Base-by-base conservation (phyloP, 2,797 vertebrate genomes). In the Coluber constrictor region DNA sequence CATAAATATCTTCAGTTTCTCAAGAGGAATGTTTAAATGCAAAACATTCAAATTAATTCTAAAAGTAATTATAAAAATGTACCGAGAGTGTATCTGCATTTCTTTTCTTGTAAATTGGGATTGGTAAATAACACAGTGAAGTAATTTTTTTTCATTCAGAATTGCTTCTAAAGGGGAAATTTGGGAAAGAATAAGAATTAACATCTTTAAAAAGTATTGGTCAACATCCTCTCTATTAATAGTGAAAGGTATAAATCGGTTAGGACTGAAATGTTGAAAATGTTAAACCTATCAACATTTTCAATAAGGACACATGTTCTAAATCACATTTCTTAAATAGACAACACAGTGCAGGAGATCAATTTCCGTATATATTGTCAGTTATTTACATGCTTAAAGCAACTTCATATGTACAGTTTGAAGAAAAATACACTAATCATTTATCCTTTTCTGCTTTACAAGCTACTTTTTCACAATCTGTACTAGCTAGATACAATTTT, bases 281-380 rank as follows among this genome's bases (percentile, higher is more conserved):
- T 10, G 74, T 32, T 79, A 43, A 88, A 43, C 15, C 4, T 89
- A 59, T 5, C 29, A 88, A 63, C 11, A 47, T 37, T 59, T 66
- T 27, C 9, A 90, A 6, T 79, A 87, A 86, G 12, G 56, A 18
- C 54, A n/a, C 9, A 27, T 32, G 7, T 57, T 54, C 43, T 60
- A 3, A 91, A 51, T 15, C 57, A 47, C 70, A 55, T 27, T 87
- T 92, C 88, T 43, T 92, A 87, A 56, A 29, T 23, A 13, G 47
- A 74, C 32, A 70, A 70, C 12, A 43, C 15, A 27, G 12, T 51
- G 18, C 8, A 89, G 47, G 55, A 43, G 3, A 70, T 55, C 0
- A 61, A 56, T 23, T 88, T 66, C 90, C 89, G 5, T 7, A 0
- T 12, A 2, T 0, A 0, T 2, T 63, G 20, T 63, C 54, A 47